Evolutionary conservation across 2,888 invertebrate species (phyloP), one percentile per base, ranked within the genome.

Genomic region (Latheticus oryzae): DNA sequence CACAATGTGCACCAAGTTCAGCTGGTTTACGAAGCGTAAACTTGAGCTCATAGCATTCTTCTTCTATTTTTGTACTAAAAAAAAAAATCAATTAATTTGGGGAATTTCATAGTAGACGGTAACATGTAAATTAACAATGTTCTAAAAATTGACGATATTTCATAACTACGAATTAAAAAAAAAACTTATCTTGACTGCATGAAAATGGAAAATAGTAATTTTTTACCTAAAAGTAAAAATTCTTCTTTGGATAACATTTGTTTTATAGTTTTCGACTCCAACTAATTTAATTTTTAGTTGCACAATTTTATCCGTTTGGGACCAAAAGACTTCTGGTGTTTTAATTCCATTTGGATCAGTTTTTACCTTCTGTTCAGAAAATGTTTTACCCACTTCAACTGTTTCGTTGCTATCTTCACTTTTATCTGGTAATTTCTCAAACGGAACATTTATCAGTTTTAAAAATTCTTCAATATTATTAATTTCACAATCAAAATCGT

Each of bases 301-400:
- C 4, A 77, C 42, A 2, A 37, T 28, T 1, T 59, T 54, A 3
- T 71, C 64, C 0, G 70, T 73, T 65, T 78, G 76, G 2, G 69
- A 68, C 78, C 78, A 78, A 16, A 62, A 58, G 5, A 77, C 65
- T n/a, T 73, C 67, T 1, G 78, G 78, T 1, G 76, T 75, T 2
- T 5, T 9, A 32, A 5, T 7, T 42, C 9, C 2, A 21, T 11
- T 11, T 38, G n/a, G n/a, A n/a, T n/a, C n/a, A n/a, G n/a, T n/a
- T n/a, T n/a, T n/a, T n/a, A n/a, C n/a, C n/a, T n/a, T n/a, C n/a
- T 12, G 12, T 16, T 12, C 19, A 21, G 30, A 3, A n/a, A 23
- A 23, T 40, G 21, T 21, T 7, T 19, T 23, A 23, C 2, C 3
- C 21, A 21, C 11, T 5, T 19, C 21, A 19, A 19, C 21, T 19